Percentiles rank a stretch among this genome's conserved stretches.
Conservation (phyloP, 2,797 vertebrate species). For the Enteromius paludinosus region DNA sequence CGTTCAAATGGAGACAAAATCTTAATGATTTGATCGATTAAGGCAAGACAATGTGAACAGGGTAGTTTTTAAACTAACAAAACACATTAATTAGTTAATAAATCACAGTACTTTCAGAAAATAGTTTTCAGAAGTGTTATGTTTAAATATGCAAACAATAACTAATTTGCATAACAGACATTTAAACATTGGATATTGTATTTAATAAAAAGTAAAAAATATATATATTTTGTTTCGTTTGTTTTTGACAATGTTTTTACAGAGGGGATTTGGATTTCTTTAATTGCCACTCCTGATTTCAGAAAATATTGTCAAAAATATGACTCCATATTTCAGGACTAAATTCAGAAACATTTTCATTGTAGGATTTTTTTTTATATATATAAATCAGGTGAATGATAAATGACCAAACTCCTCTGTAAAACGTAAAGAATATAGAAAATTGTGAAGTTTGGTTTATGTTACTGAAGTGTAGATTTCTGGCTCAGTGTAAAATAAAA, state of each 20-base stretch:
- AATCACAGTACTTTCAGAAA: background rate
- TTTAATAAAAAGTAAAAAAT: background rate
- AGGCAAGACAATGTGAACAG: background rate
- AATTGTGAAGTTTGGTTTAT: background rate
- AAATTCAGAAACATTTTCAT: background rate
- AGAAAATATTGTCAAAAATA: background rate
- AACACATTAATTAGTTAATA: background rate
- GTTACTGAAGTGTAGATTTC: background rate
- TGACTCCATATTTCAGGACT: background rate
- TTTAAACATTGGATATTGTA: background rate
- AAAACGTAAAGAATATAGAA: background rate
- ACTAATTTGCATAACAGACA: background rate
- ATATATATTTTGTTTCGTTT: background rate
- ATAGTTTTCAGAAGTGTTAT: background rate
- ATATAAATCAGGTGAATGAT: background rate
- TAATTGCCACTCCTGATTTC: background rate
- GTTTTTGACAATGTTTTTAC: background rate
- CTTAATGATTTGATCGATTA: background rate
- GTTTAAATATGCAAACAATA: background rate
- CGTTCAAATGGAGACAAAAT: constrained; percentile 56
- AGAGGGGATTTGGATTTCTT: background rate
- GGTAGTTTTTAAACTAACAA: background rate
- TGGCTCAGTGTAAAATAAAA: background rate
- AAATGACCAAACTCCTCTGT: background rate
- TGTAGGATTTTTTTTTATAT: background rate